Evolutionary conservation across 2,888 invertebrate species (phyloP), one percentile per base, ranked within the genome.

Genomic region (Caenorhabditis angaria): DNA sequence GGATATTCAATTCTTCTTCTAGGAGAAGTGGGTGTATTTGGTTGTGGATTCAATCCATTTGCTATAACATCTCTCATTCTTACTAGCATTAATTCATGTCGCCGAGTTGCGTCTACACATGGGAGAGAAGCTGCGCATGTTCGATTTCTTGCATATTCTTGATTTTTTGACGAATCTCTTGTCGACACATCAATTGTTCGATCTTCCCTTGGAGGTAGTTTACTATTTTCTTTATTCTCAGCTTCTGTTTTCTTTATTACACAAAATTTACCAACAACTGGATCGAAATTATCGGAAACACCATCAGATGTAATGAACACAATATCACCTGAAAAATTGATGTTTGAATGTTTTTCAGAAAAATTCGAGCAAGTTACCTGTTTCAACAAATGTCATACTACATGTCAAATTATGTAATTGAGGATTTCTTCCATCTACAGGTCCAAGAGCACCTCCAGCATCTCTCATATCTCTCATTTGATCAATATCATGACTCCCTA

Each of bases 251-350:
- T 82, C 62, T 82, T 84, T 24, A 85, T 86, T 12, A 90, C 85
- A 5, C 94, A 93, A 86, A 94, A 93, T 88, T 93, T 93, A 29
- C 94, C 94, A 65, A 94, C 94, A 32, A 94, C 94, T 0, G 94
- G 94, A 89, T 94, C 94, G 84, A 94, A 93, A 88, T 94, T 94
- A 87, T 94, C 94, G 6, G 93, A 93, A 35, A 94, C 91, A 8
- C 94, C 94, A 86, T 94, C 94, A n/a, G 93, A 93, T 0, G 94
- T 94, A 20, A 94, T 90, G 88, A 94, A 93, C 28, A 94, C 92
- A 71, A 94, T 92, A 87, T 94, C 94, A 12, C 93, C 93, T 56
- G 90, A 65, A 67, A 50, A 25, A 35, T 35, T 35, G 35, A n/a
- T n/a, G n/a, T n/a, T 35, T 10, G 14, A 35, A 6, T 35, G 18